Base-by-base conservation (phyloP, 2,888 invertebrate genomes). In the Aplocera efformata region DNA sequence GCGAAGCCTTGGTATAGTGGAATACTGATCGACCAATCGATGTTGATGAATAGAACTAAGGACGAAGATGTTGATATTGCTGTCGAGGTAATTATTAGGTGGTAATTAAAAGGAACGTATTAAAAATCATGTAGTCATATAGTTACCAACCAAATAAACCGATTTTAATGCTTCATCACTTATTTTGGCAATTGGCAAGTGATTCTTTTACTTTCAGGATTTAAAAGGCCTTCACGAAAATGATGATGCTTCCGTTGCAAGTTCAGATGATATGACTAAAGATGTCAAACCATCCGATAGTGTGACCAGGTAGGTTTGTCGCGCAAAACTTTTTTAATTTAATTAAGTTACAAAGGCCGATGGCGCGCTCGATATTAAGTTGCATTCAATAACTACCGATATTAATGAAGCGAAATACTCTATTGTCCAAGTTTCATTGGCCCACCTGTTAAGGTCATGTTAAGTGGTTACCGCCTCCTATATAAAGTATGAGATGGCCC, bases 1-100 rank as follows among this genome's bases (percentile, higher is more conserved):
- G 91, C 94, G 3, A 91, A 92, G 47, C 95, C 96, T 1, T 94
- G 95, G 92, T 98, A 96, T 78, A 92, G 92, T 63, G 93, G 94
- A 0, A 89, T 94, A 1, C 79, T 98, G 9, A 90, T 97, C 37
- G 97, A 97, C 66, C 96, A 96, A 69, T 95, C 95, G 0, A 67
- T 97, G 48, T 91, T 94, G 28, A 77, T 98, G 68, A 97, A 96
- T 70, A 90, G 97, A 49, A 89, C 94, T 29, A 91, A 92, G 50
- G 92, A 95, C 55, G 92, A 94, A 55, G 88, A 86, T 7, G 72
- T 72, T n/a, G 89, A 89, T 47, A 57, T 89, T 20, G 64, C 72
- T 22, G 56, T 80, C 53, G 84, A 89, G 72, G 90, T 90, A 53
- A 58, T 57, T 48, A n/a, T n/a, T 8, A 11, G 2, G 9, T 10